Conservation (phyloP, 2,113 vertebrate species). For the Isichthys henryi region DNA sequence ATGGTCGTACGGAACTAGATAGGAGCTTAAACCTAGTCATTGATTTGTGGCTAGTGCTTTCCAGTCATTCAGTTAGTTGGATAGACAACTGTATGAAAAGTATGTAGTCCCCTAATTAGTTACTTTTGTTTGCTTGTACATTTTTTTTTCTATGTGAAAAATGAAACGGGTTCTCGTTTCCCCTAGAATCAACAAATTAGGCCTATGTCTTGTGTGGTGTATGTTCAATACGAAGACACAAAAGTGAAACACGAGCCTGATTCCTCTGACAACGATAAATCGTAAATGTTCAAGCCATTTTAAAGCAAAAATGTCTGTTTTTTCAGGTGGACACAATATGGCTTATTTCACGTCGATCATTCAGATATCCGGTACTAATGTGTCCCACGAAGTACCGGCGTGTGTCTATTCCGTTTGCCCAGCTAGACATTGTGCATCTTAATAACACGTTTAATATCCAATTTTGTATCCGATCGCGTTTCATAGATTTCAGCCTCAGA, state of each 20-base stretch:
- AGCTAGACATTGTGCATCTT: not conserved
- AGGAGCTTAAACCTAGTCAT: not conserved
- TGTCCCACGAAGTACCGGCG: not conserved
- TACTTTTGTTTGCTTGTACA: not conserved
- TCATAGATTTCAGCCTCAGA: not conserved
- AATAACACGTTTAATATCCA: not conserved
- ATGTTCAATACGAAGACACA: not conserved
- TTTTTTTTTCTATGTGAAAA: not conserved
- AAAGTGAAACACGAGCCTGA: not conserved
- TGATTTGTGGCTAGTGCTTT: not conserved
- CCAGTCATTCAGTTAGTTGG: not conserved
- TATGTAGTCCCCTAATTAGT: not conserved
- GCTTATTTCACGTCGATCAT: not conserved
- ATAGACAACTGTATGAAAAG: not conserved
- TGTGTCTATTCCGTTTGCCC: not conserved
- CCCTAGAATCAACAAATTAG: not conserved
- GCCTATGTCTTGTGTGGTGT: not conserved
- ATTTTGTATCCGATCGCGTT: not conserved
- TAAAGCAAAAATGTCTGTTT: not conserved
- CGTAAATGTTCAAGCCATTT: not conserved
- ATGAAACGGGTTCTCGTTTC: not conserved
- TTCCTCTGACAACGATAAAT: not conserved
- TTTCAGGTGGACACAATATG: not conserved
- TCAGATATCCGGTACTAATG: not conserved
- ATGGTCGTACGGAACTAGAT: not conserved